These are phyloP conservation scores for Dynastes hyllus DNA, from an alignment of 2,888 invertebrate genomes.

Conservation along the genomic window DNA sequence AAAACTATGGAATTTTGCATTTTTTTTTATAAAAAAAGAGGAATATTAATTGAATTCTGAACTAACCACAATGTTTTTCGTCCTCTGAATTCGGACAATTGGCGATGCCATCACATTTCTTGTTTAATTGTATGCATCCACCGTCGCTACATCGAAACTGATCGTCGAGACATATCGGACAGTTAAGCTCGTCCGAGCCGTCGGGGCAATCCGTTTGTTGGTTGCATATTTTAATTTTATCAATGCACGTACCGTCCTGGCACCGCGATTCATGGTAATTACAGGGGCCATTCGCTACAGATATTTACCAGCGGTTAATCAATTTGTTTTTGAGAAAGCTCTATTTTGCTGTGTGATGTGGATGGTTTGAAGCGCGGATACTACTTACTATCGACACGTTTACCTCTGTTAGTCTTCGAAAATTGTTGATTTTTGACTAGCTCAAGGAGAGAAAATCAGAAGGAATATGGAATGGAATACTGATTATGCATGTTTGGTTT, in stretches of 20 bases:
- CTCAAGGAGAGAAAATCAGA: background rate
- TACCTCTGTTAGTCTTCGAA: constrained; percentile 1
- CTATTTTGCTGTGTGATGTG: constrained; percentile 30
- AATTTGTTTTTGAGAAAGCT: background rate
- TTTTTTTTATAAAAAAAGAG: too few species aligned
- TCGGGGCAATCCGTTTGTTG: constrained; percentile 84
- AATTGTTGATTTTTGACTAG: background rate
- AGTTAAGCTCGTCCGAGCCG: constrained; percentile 85
- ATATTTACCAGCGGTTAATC: constrained; percentile 28
- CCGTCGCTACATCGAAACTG: constrained; percentile 76
- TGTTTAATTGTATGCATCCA: constrained; percentile 71
- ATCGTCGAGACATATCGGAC: constrained; percentile 74
- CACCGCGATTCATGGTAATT: constrained; percentile 74
- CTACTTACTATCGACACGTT: background rate
- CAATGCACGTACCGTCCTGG: constrained; percentile 73
- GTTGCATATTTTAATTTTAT: constrained; percentile 72
- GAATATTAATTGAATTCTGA: constrained; percentile 44
- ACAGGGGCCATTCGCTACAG: constrained; percentile 65
- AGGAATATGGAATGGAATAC: background rate
- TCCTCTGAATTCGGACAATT: constrained; percentile 77
- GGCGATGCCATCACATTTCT: constrained; percentile 72
- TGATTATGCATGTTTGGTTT: too few species aligned
- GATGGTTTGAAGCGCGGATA: constrained; percentile 13
- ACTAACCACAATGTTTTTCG: constrained; percentile 74
- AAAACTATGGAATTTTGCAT: too few species aligned